Evolutionary conservation across 2,797 vertebrate genomes (phyloP), one percentile per base, ranked within the genome.

Genomic region (Rhinichthys osculus): DNA sequence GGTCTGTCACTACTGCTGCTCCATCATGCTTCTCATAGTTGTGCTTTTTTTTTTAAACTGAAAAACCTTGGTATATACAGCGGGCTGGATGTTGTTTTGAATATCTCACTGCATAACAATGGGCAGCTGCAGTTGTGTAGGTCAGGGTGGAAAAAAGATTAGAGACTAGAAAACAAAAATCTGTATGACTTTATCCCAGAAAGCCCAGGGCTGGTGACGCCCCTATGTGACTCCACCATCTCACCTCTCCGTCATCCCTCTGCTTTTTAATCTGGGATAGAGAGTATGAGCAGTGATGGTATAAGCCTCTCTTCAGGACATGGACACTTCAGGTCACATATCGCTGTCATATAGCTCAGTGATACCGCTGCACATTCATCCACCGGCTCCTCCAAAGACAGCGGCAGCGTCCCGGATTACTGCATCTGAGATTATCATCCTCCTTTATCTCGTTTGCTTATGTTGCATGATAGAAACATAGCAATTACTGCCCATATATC

Each of bases 361-460:
- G 67, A 72, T 38, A 73, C 62, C 23, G 21, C 30, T 82, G 71
- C 50, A 73, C 69, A 47, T 74, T 82, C 50, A 77, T 80, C 76
- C 52, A 66, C 78, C 30, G 13, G 69, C 70, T 86, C 38, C 59
- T 83, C 64, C 10, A 73, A 85, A 83, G 66, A 78, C 42, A 33
- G 35, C n/a, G 30, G 67, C 35, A 21, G 23, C 54, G 64, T 42
- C 19, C 78, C 42, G 73, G 78, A 89, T 89, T 78, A 80, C 81
- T 74, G 78, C 84, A 30, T 42, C 81, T 86, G 73, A 87, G 64
- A 90, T 91, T 81, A 93, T 90, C 79, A 88, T 91, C 84, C 81
- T 87, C 88, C 88, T 91, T 92, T 84, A 88, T 93, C 90, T 87
- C 91, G 88, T 93, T 92, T 93, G 90, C 87, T 90, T 92, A 88